Base-by-base conservation (phyloP, 2,113 vertebrate species). In the Nothobranchius kuhntae region DNA sequence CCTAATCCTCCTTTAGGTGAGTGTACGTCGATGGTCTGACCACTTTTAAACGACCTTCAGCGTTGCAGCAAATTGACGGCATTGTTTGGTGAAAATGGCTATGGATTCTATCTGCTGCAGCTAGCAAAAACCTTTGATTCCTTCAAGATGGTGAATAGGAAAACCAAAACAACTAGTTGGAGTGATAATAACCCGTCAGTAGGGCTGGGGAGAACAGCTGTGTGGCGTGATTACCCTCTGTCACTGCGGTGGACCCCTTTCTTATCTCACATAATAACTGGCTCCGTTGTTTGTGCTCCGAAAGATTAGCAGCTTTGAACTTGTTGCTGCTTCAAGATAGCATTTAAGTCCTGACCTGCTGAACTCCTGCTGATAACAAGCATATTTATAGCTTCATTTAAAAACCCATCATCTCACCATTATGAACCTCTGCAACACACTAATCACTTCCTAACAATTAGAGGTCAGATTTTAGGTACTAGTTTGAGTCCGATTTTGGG, bases 381-480 rank as follows among this genome's bases (percentile, higher is more conserved):
- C 42, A 47, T 58, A 58, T 75, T 58, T 68, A 75, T 47, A 48
- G 60, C 60, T 53, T 46, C 44, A 24, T 56, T 75, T 15, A 53
- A 42, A 67, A 68, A 65, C 55, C 38, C 21, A 40, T 53, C 14
- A 59, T 64, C 55, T 59, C 53, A 53, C 30, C 47, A 30, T 53
- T 69, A 70, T 70, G 69, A 64, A 69, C 55, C 66, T 60, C 61
- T 60, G 9, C 48, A 44, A 36, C 54, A 15, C n/a, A 55, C 35
- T n/a, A 60, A 69, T 48, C 24, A 65, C 60, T 10, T 42, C 21
- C 13, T 35, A 50, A 36, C 55, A 60, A 66, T 65, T 61, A 55
- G 14, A 15, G 54, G 60, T 63, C 51, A 50, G 52, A 42, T 26
- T 50, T 42, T 4, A 51, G 46, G 17, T 13, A 4, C 3, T 42